phyloP scores from a whole-genome alignment of 1,140 invertebrate species.

The Anoplophora glabripennis region DNA sequence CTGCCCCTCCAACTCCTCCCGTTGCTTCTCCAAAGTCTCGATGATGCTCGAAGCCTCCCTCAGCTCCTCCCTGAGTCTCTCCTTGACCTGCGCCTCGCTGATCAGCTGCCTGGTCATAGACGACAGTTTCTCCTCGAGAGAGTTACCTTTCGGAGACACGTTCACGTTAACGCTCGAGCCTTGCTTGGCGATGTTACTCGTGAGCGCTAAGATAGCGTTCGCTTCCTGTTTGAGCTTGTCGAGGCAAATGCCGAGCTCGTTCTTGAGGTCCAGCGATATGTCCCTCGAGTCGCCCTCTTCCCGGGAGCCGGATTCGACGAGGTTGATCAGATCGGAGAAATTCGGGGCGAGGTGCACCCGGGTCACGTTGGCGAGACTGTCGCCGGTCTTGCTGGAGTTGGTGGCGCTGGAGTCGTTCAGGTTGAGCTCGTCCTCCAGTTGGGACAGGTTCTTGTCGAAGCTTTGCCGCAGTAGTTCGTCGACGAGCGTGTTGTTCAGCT shows the following conservation, averaged over 20 bases:
- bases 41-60: conserved; percentile 40
- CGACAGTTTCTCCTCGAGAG: conserved; percentile 27
- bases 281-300: conserved; percentile 45
- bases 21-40: conserved; percentile 53
- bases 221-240: conserved; percentile 64
- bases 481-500: conserved; percentile 70
- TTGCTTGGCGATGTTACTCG: conserved; percentile 45
- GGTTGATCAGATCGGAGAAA: conserved; percentile 59
- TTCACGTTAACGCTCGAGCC: neutral
- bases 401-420: conserved; percentile 19
- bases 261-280: conserved; percentile 55
- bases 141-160: neutral
- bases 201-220: conserved; percentile 62
- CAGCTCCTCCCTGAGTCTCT: conserved; percentile 33
- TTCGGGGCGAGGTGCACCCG: conserved; percentile 69
- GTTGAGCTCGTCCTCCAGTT: conserved; percentile 36
- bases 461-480: conserved; percentile 58
- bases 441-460: conserved; percentile 35
- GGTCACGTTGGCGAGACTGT: conserved; percentile 44
- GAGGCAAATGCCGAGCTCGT: conserved; percentile 63
- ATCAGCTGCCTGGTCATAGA: conserved; percentile 38
- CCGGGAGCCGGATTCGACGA: conserved; percentile 55
- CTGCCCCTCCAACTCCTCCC: conserved; percentile 56
- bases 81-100: conserved; percentile 38
- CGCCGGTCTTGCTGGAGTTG: conserved; percentile 25